Conservation (phyloP, 2,888 invertebrate genomes). For the Sturmia bella region DNA sequence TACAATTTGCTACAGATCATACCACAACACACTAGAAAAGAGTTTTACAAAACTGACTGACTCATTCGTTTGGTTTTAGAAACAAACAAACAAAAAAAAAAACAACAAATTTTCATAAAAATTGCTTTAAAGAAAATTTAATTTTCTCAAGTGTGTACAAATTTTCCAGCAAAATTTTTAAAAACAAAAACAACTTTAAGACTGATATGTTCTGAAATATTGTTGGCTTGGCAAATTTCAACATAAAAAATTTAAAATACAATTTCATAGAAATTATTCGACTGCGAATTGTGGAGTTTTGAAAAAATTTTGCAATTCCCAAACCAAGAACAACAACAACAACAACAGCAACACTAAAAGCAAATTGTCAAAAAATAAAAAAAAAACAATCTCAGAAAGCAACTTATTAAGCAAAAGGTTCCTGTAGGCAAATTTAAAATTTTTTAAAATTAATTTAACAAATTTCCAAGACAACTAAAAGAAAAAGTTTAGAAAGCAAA, state of each 20-base stretch:
- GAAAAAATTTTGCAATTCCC: conserved; percentile 59
- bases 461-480: conserved; percentile 6
- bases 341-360: too few relatives aligned
- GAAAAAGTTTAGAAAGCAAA: conserved; percentile 29
- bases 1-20: conserved; percentile 64
- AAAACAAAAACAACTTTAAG: conserved; percentile 53
- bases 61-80: conserved; percentile 42
- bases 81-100: conserved; percentile 10
- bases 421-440: conserved; percentile 53
- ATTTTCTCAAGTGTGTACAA: conserved; percentile 67
- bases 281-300: conserved; percentile 62
- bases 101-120: conserved; percentile 31
- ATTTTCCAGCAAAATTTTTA: conserved; percentile 56
- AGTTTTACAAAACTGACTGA: conserved; percentile 28
- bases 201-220: conserved; percentile 68
- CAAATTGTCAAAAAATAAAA: background rate
- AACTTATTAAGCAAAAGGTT: conserved; percentile 60
- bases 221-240: conserved; percentile 44
- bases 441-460: conserved; percentile 32
- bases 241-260: conserved; percentile 32
- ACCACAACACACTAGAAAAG: conserved; percentile 39
- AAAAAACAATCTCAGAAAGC: conserved; percentile 1
- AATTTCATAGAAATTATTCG: conserved; percentile 58
- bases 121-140: conserved; percentile 60
- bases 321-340: conserved; percentile 6